Percentiles rank a stretch among this genome's conserved stretches.
These are phyloP conservation scores for Oscheius sp. DNA, from an alignment of 1,140 invertebrate species.

Conservation along the genomic window DNA sequence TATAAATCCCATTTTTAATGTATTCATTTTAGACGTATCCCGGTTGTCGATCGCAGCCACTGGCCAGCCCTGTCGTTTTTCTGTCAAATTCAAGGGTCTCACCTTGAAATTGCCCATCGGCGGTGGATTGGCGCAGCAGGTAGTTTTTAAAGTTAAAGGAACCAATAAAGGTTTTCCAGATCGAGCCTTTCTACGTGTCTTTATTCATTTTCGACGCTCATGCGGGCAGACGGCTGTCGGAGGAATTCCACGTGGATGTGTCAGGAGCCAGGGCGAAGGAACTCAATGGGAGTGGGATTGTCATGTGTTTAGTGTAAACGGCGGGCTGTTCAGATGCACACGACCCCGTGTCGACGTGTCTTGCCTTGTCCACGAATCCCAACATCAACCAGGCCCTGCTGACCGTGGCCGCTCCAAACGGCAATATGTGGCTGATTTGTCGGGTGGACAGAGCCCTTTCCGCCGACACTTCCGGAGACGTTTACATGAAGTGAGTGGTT, in stretches of 20 bases:
- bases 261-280: neutral
- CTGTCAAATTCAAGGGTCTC: neutral
- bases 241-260: conserved; percentile 84
- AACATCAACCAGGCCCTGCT: conserved; percentile 32
- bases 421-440: conserved; percentile 60
- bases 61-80: neutral
- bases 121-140: neutral
- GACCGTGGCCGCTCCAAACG: conserved; percentile 28
- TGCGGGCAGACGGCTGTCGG: conserved; percentile 79
- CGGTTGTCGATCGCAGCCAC: neutral
- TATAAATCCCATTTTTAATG: neutral
- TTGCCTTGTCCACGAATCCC: neutral
- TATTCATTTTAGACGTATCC: neutral
- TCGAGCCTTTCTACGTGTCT: conserved; percentile 85
- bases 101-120: neutral
- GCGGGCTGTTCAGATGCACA: neutral
- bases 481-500: conserved; percentile 66
- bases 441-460: conserved; percentile 45
- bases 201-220: conserved; percentile 81
- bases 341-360: neutral
- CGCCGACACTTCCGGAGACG: conserved; percentile 52
- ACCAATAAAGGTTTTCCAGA: conserved; percentile 58
- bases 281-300: no score
- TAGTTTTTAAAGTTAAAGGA: neutral
- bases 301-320: no score